These are phyloP conservation scores for Myotis pilosus DNA, from an alignment of 2,797 vertebrate species.

Conservation along the genomic window DNA sequence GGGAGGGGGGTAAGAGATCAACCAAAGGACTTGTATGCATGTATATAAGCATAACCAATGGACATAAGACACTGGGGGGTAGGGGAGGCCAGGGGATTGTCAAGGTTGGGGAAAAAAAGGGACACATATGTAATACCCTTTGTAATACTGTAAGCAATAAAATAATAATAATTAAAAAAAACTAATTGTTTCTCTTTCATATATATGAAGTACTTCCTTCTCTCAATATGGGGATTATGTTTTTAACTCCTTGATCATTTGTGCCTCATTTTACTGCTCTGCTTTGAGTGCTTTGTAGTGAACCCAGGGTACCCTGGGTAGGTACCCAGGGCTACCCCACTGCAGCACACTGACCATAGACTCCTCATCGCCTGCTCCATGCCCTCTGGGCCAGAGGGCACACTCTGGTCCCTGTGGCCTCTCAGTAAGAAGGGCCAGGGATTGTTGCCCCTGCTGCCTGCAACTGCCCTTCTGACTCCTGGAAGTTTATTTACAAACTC, in stretches of 20 bases:
- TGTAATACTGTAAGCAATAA: too few relatives aligned
- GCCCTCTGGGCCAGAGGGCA: too few relatives aligned
- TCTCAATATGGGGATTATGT: neutral
- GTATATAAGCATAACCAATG: too few relatives aligned
- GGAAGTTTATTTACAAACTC: neutral
- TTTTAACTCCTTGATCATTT: neutral
- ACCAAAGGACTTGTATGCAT: too few relatives aligned
- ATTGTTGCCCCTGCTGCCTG: neutral
- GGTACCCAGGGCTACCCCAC: fast-evolving
- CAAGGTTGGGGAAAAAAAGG: too few relatives aligned
- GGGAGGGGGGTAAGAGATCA: too few relatives aligned
- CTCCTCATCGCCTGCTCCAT: fast-evolving
- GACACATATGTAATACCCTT: too few relatives aligned
- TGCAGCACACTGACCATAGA: neutral
- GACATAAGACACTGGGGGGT: too few relatives aligned
- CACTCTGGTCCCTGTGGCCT: neutral
- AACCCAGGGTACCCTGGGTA: too few relatives aligned
- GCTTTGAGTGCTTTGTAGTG: neutral
- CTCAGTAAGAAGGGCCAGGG: neutral
- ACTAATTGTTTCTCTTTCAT: neutral
- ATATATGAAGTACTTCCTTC: neutral
- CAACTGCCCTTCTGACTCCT: neutral
- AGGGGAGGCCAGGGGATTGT: too few relatives aligned
- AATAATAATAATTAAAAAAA: too few relatives aligned
- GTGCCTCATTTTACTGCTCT: neutral